phyloP scores from a whole-genome alignment of 2,888 invertebrate genomes.

The Troides helena region DNA sequence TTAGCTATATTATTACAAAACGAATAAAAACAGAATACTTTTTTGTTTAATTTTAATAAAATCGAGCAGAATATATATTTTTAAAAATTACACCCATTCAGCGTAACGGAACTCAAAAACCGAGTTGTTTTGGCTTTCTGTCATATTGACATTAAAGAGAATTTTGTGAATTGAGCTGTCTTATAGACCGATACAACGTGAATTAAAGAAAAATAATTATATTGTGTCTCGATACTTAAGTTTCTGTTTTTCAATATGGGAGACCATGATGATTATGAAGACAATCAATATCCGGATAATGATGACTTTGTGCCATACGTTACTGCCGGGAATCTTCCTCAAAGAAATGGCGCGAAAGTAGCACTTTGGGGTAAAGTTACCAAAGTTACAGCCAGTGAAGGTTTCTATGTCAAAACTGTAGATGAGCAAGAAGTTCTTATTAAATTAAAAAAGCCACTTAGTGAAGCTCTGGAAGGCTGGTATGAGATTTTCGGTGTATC shows the following conservation, averaged over 20 bases:
- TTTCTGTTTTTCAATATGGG: conserved; percentile 47
- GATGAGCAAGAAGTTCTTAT: conserved; percentile 73
- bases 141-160: no score
- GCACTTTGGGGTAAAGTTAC: conserved; percentile 73
- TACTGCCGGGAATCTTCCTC: conserved; percentile 66
- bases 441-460: conserved; percentile 59
- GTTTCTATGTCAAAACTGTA: conserved; percentile 69
- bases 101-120: no score
- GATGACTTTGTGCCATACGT: conserved; percentile 74
- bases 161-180: background rate
- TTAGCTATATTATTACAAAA: no score
- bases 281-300: conserved; percentile 72
- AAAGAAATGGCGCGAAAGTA: conserved; percentile 73
- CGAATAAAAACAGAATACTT: no score
- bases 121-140: no score
- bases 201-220: background rate
- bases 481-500: conserved; percentile 71
- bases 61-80: no score
- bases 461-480: conserved; percentile 72
- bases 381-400: conserved; percentile 68
- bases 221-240: background rate
- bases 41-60: no score
- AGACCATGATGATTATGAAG: conserved; percentile 71
- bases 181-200: background rate
- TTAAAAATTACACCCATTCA: no score